Base-by-base conservation (phyloP, 2,888 invertebrate genomes). In the Theretra japonica region DNA sequence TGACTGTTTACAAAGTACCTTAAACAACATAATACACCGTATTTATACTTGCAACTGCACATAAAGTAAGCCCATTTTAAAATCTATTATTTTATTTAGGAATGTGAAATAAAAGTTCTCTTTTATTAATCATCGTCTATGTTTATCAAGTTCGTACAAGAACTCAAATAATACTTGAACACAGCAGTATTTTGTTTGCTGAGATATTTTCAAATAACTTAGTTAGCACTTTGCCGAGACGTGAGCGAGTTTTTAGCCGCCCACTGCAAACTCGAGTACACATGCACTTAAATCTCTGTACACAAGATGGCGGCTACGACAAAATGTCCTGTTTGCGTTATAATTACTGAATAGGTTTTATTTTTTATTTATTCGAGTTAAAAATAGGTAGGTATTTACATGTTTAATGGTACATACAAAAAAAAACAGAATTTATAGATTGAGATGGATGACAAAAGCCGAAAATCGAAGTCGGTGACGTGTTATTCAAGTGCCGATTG, bases 221-320 rank as follows among this genome's bases (percentile, higher is more conserved):
- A 41, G n/a, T 68, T 73, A 73, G 53, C 72, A 53, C 70, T 21
- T 59, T 21, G 48, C 19, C 17, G 41, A 70, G 58, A 72, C 82
- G 82, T 82, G 82, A 82, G 76, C 68, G 62, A 48, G 75, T 75
- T 74, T 76, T 82, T 81, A 81, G 78, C 73, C 73, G 74, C 73
- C 76, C 74, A 75, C 74, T 19, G 70, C 53, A 56, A 21, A 59
- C 53, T 41, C 41, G 28, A 60, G 23, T 58, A 58, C 19, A 58
- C 33, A 25, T 69, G 69, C 58, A 58, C 23, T 53, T 53, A 53
- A 53, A 23, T 58, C 21, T 33, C 21, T 48, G 48, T 65, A 41
- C n/a, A 33, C 21, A 65, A 4, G 33, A 65, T 65, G 41, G 41
- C 17, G 15, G n/a, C 17, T 58, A 25, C 25, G 58, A 15, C 41